phyloP scores from a whole-genome alignment of 2,888 invertebrate genomes.

The Protonemura montana region DNA sequence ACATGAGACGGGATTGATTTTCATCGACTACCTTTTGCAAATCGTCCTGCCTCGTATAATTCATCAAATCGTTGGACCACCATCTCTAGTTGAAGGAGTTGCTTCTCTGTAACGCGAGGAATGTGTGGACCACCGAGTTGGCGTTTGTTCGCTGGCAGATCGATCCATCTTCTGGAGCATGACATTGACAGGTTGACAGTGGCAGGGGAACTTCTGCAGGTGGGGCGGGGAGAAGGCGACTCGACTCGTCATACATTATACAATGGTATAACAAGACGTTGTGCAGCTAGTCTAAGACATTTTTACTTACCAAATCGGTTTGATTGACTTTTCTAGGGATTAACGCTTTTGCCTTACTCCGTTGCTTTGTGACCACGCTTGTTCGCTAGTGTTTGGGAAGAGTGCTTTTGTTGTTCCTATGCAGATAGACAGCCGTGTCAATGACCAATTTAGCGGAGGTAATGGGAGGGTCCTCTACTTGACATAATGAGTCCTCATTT shows the following conservation, averaged over 20 bases:
- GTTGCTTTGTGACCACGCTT: slow-evolving; percentile 14
- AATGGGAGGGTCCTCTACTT: not conserved
- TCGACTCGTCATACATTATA: slow-evolving; percentile 12
- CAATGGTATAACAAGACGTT: slow-evolving; percentile 23
- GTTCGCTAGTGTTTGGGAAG: not conserved
- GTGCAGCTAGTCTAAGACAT: not conserved
- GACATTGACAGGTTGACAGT: slow-evolving; percentile 41
- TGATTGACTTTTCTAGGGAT: slow-evolving; percentile 30
- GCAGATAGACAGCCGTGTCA: slow-evolving; percentile 29
- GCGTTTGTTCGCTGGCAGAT: slow-evolving; percentile 1
- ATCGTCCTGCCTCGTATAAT: slow-evolving; percentile 17
- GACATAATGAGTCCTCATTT: not conserved
- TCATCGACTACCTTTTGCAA: slow-evolving; percentile 42
- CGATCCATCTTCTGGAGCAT: slow-evolving; percentile 32
- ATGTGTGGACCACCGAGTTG: slow-evolving; percentile 33
- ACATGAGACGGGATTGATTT: slow-evolving; percentile 35
- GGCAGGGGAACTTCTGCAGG: not conserved
- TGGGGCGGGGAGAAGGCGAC: not conserved
- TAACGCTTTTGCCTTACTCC: not conserved
- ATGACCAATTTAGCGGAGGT: slow-evolving; percentile 21
- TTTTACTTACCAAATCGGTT: slow-evolving; percentile 3
- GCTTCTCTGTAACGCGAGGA: slow-evolving; percentile 8
- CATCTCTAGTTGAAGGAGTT: not conserved
- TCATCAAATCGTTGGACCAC: slow-evolving; percentile 33
- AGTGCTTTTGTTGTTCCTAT: slow-evolving; percentile 17